Conservation (phyloP, 2,797 vertebrate genomes). For the Philypnodon macrostomus region DNA sequence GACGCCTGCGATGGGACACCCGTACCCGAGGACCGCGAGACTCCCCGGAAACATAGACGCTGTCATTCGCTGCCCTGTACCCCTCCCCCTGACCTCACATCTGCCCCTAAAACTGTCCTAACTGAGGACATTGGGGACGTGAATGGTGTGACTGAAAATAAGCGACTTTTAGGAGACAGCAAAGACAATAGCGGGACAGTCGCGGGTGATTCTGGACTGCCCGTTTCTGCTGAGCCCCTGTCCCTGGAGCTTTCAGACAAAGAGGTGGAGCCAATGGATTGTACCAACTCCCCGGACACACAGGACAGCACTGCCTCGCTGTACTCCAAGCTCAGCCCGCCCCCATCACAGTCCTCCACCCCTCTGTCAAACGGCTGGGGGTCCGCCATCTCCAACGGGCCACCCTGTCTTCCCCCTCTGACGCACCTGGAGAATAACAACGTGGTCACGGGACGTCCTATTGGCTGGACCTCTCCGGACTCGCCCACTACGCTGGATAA, state of each 20-base stretch:
- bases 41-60: conserved; percentile 71
- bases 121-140: conserved; percentile 4
- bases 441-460: conserved; percentile 74
- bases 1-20: conserved; percentile 60
- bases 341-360: conserved; percentile 39
- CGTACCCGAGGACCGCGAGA: conserved; percentile 46
- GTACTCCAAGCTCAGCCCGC: conserved; percentile 42
- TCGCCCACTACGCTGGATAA: conserved; percentile 46
- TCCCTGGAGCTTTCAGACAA: conserved; percentile 46
- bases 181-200: conserved; percentile 3
- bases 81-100: conserved; percentile 78
- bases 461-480: conserved; percentile 63
- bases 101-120: conserved; percentile 39
- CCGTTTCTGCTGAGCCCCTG: conserved; percentile 55
- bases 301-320: conserved; percentile 55
- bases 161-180: conserved; percentile 16
- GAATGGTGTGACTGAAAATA: conserved; percentile 13
- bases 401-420: conserved; percentile 64
- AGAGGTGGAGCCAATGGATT: conserved; percentile 80
- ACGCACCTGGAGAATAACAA: conserved; percentile 82
- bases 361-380: conserved; percentile 73
- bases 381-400: conserved; percentile 62
- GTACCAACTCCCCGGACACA: conserved; percentile 74
- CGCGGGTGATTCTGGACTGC: conserved; percentile 67
- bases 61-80: conserved; percentile 88